Percentiles rank a stretch among this genome's conserved stretches.
Evolutionary conservation across 2,113 vertebrate species (phyloP).

Genomic region (Calidris pugnax): DNA sequence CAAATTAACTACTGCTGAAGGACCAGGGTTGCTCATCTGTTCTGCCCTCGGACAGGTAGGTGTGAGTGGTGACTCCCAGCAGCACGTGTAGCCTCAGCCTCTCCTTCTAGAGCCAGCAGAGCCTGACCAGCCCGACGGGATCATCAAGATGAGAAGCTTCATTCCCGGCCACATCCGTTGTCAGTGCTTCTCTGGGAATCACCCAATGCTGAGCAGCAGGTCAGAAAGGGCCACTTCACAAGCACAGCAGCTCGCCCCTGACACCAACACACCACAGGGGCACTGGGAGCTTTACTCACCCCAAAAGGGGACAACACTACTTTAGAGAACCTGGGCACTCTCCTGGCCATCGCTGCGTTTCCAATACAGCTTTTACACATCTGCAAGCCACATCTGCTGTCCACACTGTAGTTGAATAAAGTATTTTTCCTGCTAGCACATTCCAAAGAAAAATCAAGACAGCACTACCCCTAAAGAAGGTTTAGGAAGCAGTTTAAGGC

Average conservation of each 20-base stretch:
- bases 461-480: not conserved
- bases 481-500: not conserved
- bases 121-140: not conserved
- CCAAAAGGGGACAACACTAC: not conserved
- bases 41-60: not conserved
- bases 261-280: not conserved
- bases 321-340: not conserved
- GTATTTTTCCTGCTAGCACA: not conserved
- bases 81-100: not conserved
- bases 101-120: not conserved
- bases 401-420: not conserved
- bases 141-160: not conserved
- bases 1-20: not conserved
- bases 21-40: not conserved
- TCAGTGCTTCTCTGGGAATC: not conserved
- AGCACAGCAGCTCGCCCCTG: fast-evolving
- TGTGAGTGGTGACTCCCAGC: not conserved
- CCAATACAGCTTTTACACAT: not conserved
- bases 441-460: not conserved
- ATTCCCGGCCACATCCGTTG: not conserved
- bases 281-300: not conserved
- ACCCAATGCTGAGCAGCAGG: not conserved
- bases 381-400: not conserved
- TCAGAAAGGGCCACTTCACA: not conserved
- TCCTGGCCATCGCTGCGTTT: fast-evolving